Evolutionary conservation across 2,888 invertebrate genomes (phyloP), one percentile per base, ranked within the genome.

Genomic region (Quadroppia sp.): DNA sequence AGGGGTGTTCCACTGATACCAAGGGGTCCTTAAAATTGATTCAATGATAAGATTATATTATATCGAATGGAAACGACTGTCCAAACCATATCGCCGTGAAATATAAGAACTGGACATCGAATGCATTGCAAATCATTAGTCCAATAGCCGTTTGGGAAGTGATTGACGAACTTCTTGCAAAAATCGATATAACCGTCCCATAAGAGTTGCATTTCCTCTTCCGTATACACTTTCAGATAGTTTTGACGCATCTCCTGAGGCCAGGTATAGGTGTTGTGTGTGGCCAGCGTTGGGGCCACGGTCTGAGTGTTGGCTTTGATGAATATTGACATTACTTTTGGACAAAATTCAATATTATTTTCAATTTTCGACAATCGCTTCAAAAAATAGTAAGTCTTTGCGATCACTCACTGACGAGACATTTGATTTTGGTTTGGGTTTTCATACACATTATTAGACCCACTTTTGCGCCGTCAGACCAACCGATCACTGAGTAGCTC

Each of bases 1-100:
- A 13, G 17, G 59, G 59, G 25, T 59, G 59, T 13, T 59, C 59
- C 3, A 30, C 1, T 6, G 42, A 23, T 67, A 48, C 28, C 28
- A 30, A n/a, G 11, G 40, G 30, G 15, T 50, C 32, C 64, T 32
- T 11, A 59, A 7, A 1, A 2, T 2, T 2, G 2, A 53, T 15
- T 53, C 3, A 20, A 20, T 23, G 20, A 15, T 25, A 20, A 53
- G 11, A 36, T 36, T 36, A 36, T 4, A 45, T 15, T 13, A 13
- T 45, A 45, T 15, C 15, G 45, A 45, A 45, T 45, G 36, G 15
- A 15, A 45, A 13, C 17, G 45, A 13, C 11, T 6, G 15, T 23
- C 15, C 48, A 23, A 9, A 72, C 72, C 72, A 42, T 20, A 69
- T 73, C 69, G 32, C 73, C 73, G 45, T 73, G 73, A 45, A 73